Base-by-base conservation (phyloP, 2,113 vertebrate genomes). In the Mustela lutreola region DNA sequence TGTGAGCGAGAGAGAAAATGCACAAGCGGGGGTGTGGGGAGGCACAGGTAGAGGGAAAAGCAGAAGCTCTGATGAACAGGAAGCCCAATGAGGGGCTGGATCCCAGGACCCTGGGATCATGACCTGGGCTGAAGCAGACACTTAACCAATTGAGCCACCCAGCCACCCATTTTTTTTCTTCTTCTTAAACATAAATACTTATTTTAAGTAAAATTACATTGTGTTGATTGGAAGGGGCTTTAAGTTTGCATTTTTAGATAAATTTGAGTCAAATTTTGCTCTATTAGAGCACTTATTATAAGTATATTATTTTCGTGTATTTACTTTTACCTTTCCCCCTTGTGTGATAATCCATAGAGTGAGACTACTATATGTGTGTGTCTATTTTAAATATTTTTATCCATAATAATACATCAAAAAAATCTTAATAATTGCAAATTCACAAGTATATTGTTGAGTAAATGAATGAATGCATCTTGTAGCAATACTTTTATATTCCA, bases 371-470 rank as follows among this genome's bases (percentile, higher is more conserved):
- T 93, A 26, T 80, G 19, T 80, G 14, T 19, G 45, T 78, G n/a
- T 39, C 28, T 45, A 22, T 71, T 93, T 16, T 86, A n/a, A 95
- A 75, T 86, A 79, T 84, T 82, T 84, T 48, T 53, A 63, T 95
- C 3, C 75, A 71, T 16, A 73, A 24, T 71, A 62, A 48, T 48
- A 48, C 62, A 60, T 24, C 7, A 86, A 22, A 53, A 79, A 79
- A 58, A 31, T 3, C 1, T 93, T 42, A 53, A 93, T 19, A 83
- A 81, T 8, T 24, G 12, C 18, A 60, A 21, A 14, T 58, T 11
- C 4, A 81, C 21, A 87, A 58, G 16, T 22, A 63, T 79, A 8
- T 65, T 90, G n/a, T 39, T 83, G 45, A 85, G 45, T 83, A 93
- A 62, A 91, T 48, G 9, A 89, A 53, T 78, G 16, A n/a, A 81